Base-by-base conservation (phyloP, 1,140 invertebrate species). In the Hestina assimilis region DNA sequence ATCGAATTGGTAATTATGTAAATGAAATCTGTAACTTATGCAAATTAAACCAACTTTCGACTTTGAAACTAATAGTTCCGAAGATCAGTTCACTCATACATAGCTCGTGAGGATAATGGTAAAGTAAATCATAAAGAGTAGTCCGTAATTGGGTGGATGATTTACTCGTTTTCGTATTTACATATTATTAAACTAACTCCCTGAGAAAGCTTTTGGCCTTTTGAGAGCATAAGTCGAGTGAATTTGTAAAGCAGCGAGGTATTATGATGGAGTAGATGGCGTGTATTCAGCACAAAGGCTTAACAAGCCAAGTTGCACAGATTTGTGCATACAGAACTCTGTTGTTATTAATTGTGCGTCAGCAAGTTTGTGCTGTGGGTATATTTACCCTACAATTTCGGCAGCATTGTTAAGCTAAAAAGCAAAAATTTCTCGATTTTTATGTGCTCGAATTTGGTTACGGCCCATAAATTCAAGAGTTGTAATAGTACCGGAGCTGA, bases 261-360 rank as follows among this genome's bases (percentile, higher is more conserved):
- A 63, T 50, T 45, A 53, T 31, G 58, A 53, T 56, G 31, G 45
- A 53, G 51, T 57, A 40, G 57, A 54, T 57, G 38, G 59, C 42
- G 66, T 62, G 54, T 66, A 66, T 63, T 76, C 66, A 74, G 74
- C 62, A 75, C 63, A 75, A 79, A 73, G 66, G 73, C 63, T 75
- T 76, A 82, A 82, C 75, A 71, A 79, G 75, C 65, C 66, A 79
- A 75, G 69, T 75, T 78, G 67, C 63, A 69, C 68, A 68, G 66
- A 72, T 70, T 71, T 69, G 71, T 69, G 64, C 61, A 75, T 66
- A 75, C 72, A 78, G 64, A 69, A 69, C 62, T 62, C 51, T 54
- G 55, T 65, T 71, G 74, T 76, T 81, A 81, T 81, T 77, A 79
- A 81, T 81, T 66, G 68, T 41, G 59, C 72, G 62, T 72, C 72